Evolutionary conservation across 1,140 invertebrate genomes (phyloP).

Genomic region (Mizuhopecten yessoensis): DNA sequence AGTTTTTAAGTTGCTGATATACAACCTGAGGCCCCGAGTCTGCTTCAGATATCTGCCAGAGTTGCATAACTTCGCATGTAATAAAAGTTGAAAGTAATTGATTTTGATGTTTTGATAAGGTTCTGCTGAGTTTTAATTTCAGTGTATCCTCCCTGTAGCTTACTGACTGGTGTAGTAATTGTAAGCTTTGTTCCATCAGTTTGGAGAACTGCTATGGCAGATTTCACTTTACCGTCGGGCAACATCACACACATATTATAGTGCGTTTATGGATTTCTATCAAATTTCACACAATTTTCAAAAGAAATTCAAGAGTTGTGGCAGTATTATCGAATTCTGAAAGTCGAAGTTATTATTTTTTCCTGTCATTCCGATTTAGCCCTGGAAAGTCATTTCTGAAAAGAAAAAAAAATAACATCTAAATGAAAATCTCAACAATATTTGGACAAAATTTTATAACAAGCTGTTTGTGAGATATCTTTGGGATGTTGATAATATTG

Average conservation of each 20-base stretch:
- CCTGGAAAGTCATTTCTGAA: too few relatives aligned
- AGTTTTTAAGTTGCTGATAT: conserved; percentile 20
- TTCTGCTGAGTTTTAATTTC: neutral
- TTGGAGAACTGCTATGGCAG: neutral
- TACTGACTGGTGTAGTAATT: neutral
- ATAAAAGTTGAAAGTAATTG: conserved; percentile 21
- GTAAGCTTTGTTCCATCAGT: conserved; percentile 7
- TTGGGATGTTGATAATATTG: too few relatives aligned
- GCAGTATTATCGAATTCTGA: neutral
- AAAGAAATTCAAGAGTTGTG: neutral
- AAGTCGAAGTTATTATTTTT: neutral
- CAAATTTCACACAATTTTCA: neutral
- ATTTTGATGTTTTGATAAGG: neutral
- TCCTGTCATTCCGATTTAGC: too few relatives aligned
- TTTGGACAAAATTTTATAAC: too few relatives aligned
- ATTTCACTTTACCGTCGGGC: neutral
- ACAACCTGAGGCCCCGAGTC: neutral
- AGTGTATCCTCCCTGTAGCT: neutral
- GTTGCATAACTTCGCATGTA: neutral
- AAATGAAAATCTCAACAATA: too few relatives aligned
- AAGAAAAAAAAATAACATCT: too few relatives aligned
- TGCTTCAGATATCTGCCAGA: neutral
- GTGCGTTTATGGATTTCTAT: neutral
- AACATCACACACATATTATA: neutral
- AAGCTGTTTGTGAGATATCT: too few relatives aligned